phyloP scores from a whole-genome alignment of 2,113 vertebrate genomes.

The Lagenorhynchus albirostris region DNA sequence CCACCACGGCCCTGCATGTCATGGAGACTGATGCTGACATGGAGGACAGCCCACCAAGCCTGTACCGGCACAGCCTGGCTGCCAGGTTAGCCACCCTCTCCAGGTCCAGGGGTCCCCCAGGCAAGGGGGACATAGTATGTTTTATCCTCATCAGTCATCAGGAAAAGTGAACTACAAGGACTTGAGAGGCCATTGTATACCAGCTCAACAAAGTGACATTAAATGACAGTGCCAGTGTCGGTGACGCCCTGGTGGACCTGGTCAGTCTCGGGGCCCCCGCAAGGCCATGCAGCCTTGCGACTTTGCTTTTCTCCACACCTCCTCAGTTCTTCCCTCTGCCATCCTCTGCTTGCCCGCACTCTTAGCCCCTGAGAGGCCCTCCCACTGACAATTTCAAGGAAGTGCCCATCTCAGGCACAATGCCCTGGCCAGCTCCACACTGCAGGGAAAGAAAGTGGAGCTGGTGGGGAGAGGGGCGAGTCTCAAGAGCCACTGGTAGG shows the following conservation, averaged over 20 bases:
- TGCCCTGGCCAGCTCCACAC: background rate
- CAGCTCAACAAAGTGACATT: background rate
- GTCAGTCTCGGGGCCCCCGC: background rate
- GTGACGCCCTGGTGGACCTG: rapidly evolving
- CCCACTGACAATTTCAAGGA: background rate
- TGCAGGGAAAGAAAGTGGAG: background rate
- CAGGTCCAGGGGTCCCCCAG: rapidly evolving
- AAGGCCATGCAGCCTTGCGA: rapidly evolving
- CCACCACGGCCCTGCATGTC: conserved; percentile 86
- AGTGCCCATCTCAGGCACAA: background rate
- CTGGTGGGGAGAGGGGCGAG: background rate
- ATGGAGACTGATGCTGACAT: conserved; percentile 89
- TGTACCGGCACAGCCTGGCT: conserved; percentile 88
- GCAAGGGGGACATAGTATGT: background rate
- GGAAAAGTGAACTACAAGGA: background rate
- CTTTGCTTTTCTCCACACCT: background rate
- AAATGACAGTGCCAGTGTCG: no score
- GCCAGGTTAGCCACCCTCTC: conserved; percentile 84
- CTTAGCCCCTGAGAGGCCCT: background rate
- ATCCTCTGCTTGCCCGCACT: background rate
- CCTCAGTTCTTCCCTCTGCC: background rate
- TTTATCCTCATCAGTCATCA: background rate
- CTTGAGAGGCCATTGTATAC: background rate
- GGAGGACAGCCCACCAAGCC: conserved; percentile 78
- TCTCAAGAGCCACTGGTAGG: background rate